A percentile compares a stretch with the other conserved stretches of the same genome.
phyloP scores from a whole-genome alignment of 2,888 invertebrate genomes.

The Dorcus parallelipipedus region DNA sequence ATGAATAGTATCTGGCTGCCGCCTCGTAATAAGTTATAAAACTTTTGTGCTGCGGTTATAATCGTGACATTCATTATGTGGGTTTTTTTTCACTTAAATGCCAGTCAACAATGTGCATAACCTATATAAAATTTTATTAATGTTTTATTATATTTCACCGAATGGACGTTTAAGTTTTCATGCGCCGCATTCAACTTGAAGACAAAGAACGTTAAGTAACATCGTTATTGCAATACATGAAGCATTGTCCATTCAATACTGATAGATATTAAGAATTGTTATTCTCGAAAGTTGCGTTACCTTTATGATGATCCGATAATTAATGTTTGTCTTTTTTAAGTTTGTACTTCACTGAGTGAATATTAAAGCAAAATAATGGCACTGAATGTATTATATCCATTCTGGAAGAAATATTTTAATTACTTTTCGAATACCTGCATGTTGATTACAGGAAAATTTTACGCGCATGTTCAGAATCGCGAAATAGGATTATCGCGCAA shows the following conservation, averaged over 20 bases:
- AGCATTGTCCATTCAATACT: not conserved
- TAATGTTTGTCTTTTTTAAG: too few species aligned
- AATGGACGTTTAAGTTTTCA: not conserved
- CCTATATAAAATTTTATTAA: slow-evolving; percentile 4
- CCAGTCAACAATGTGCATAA: slow-evolving; percentile 6
- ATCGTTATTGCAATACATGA: not conserved
- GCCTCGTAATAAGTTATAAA: not conserved
- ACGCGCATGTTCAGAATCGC: too few species aligned
- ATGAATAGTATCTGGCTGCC: not conserved
- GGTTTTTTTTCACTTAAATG: not conserved
- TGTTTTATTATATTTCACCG: slow-evolving; percentile 2
- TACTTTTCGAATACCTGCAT: too few species aligned
- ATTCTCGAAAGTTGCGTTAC: too few species aligned
- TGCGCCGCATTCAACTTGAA: not conserved
- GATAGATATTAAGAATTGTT: too few species aligned
- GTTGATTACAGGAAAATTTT: too few species aligned
- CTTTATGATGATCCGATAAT: too few species aligned
- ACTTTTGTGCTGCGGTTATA: not conserved
- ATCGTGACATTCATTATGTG: not conserved
- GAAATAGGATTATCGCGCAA: too few species aligned
- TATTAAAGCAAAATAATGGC: too few species aligned
- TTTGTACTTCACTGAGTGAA: too few species aligned
- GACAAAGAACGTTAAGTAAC: not conserved
- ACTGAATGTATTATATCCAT: too few species aligned
- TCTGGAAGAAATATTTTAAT: too few species aligned